Evolutionary conservation across 2,797 vertebrate genomes (phyloP).

Genomic region (Chelon labrosus): DNA sequence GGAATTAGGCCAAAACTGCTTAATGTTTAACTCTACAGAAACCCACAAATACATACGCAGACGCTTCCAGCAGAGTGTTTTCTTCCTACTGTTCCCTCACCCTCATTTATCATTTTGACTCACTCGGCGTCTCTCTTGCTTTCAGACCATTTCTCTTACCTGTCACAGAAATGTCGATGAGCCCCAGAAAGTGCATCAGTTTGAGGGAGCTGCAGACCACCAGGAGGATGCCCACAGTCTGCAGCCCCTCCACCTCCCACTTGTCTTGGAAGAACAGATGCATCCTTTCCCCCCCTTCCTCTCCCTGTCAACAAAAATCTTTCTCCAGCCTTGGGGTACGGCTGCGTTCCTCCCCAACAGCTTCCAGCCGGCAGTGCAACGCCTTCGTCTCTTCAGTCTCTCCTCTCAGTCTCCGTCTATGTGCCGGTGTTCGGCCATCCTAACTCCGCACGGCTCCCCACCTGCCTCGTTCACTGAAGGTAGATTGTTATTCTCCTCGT

Average conservation of each 20-base stretch:
- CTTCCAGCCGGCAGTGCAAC: slow-evolving; percentile 53
- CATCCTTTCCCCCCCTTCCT: slow-evolving; percentile 69
- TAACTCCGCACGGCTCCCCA: slow-evolving; percentile 57
- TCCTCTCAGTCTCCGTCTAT: slow-evolving; percentile 76
- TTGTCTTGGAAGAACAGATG: slow-evolving; percentile 83
- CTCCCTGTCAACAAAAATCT: slow-evolving; percentile 57
- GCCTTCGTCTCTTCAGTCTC: slow-evolving; percentile 50
- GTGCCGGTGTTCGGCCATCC: slow-evolving; percentile 70
- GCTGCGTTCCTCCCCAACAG: slow-evolving; percentile 40
- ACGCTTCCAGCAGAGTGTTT: slow-evolving; percentile 23
- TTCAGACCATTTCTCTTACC: slow-evolving; percentile 78
- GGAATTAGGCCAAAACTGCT: slow-evolving; percentile 43
- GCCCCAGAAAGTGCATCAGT: slow-evolving; percentile 91
- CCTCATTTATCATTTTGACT: slow-evolving; percentile 46
- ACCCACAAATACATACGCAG: slow-evolving; percentile 18
- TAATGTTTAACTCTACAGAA: slow-evolving; percentile 22
- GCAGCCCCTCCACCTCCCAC: slow-evolving; percentile 88
- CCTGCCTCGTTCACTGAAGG: slow-evolving; percentile 53
- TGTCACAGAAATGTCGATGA: slow-evolving; percentile 84
- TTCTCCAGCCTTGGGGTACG: slow-evolving; percentile 48
- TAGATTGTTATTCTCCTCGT: slow-evolving; percentile 73
- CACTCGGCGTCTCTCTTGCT: slow-evolving; percentile 22
- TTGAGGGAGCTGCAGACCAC: slow-evolving; percentile 89
- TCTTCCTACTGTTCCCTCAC: slow-evolving; percentile 23
- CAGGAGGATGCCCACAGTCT: slow-evolving; percentile 88